Conservation (phyloP, 2,113 vertebrate species). For the Alces alces region DNA sequence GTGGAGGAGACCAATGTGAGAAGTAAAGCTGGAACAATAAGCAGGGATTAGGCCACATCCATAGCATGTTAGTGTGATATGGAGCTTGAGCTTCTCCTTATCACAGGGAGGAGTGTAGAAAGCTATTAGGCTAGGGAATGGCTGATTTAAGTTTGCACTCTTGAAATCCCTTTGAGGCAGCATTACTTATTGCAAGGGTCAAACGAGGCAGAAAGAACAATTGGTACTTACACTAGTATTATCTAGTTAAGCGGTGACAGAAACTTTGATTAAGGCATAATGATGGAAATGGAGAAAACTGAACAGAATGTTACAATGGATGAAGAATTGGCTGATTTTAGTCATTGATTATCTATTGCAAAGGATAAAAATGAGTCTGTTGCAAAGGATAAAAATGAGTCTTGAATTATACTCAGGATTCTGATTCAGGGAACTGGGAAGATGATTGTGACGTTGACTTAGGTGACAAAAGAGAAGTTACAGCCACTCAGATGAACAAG, state of each 20-base stretch:
- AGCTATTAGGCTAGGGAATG: not conserved
- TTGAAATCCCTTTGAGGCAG: not conserved
- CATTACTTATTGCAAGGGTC: not conserved
- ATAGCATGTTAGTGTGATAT: not conserved
- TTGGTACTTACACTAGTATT: not conserved
- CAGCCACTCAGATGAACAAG: not conserved
- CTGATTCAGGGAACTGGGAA: not conserved
- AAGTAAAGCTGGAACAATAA: not conserved
- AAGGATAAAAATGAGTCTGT: not conserved
- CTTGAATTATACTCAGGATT: not conserved
- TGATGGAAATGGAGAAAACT: not conserved
- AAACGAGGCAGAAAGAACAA: not conserved
- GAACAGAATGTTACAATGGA: not conserved
- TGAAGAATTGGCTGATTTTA: not conserved
- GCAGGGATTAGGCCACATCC: not conserved
- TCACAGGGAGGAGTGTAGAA: not conserved
- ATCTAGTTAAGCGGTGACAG: not conserved
- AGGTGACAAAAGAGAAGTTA: not conserved
- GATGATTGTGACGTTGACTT: not conserved
- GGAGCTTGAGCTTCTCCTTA: not conserved
- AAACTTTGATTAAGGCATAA: not conserved
- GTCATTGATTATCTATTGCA: not conserved
- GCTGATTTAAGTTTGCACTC: not conserved
- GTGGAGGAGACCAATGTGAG: not conserved
- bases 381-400: not conserved